Conservation (phyloP, 1,140 invertebrate genomes). For the Drosophila pectinifera region DNA sequence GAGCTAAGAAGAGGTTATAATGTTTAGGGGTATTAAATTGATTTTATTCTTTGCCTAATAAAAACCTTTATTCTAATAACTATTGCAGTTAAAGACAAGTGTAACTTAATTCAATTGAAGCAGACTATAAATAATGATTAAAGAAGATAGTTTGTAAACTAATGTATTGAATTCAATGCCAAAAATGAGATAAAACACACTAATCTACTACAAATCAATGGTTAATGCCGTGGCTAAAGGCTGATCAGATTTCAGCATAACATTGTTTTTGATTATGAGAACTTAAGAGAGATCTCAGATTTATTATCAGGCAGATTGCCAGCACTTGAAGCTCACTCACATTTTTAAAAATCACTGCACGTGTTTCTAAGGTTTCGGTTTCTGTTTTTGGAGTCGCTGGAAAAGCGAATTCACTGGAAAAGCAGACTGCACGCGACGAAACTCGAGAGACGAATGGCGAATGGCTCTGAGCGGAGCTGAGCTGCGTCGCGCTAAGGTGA, state of each 20-base stretch:
- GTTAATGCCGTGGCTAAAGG: no score
- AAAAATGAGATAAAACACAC: no score
- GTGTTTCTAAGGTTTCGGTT: conserved; percentile 9
- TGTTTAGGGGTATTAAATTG: neutral
- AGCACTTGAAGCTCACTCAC: conserved; percentile 37
- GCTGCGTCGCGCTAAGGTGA: neutral
- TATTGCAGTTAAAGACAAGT: no score
- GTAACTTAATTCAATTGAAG: no score
- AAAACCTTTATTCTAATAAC: neutral
- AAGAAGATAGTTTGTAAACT: no score
- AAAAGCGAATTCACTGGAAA: conserved; percentile 30
- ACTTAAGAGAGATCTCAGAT: no score
- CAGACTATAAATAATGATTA: no score
- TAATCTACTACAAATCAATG: no score
- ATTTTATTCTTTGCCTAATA: neutral
- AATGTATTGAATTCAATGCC: no score
- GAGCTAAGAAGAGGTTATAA: neutral
- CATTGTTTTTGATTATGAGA: no score
- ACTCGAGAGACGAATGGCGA: conserved; percentile 57
- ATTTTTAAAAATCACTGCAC: conserved; percentile 34
- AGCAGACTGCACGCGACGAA: conserved; percentile 56
- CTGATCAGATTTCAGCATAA: no score
- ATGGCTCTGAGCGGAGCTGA: conserved; percentile 11
- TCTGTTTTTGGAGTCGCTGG: conserved; percentile 17
- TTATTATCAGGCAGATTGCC: neutral